Percentiles rank a stretch among this genome's conserved stretches.
phyloP scores from a whole-genome alignment of 2,888 invertebrate genomes.

The Teinopalpus imperialis region DNA sequence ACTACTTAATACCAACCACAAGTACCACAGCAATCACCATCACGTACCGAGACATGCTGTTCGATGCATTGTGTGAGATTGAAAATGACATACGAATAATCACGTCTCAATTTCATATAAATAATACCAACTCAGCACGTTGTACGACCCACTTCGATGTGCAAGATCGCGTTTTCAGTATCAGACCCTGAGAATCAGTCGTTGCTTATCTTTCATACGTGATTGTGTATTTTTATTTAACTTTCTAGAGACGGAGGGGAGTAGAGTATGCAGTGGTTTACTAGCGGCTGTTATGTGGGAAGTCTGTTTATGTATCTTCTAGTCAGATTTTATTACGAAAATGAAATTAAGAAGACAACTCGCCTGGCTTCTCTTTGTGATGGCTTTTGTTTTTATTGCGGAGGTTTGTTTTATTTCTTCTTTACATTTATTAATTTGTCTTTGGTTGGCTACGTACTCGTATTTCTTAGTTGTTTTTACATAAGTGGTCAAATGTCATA shows the following conservation, averaged over 20 bases:
- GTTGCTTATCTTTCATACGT: constrained; percentile 51
- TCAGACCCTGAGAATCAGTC: constrained; percentile 35
- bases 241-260: constrained; percentile 18
- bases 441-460: no score
- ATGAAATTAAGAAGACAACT: constrained; percentile 59
- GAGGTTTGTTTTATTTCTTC: constrained; percentile 50
- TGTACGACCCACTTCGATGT: constrained; percentile 33
- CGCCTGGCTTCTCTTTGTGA: constrained; percentile 39
- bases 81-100: constrained; percentile 31
- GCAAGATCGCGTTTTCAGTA: constrained; percentile 27
- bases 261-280: constrained; percentile 55
- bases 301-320: constrained; percentile 57
- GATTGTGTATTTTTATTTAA: constrained; percentile 27
- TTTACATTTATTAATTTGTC: background rate
- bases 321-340: constrained; percentile 56
- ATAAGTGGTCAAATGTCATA: no score
- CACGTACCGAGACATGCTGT: constrained; percentile 59
- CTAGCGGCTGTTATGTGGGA: constrained; percentile 56
- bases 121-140: constrained; percentile 29
- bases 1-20: constrained; percentile 56
- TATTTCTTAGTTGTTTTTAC: no score
- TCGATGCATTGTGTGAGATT: constrained; percentile 53
- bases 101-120: constrained; percentile 45
- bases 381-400: constrained; percentile 41
- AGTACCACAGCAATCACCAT: constrained; percentile 44